Evolutionary conservation across 2,113 vertebrate species (phyloP), one percentile per base, ranked within the genome.

Genomic region (Heterotilapia buettikoferi): DNA sequence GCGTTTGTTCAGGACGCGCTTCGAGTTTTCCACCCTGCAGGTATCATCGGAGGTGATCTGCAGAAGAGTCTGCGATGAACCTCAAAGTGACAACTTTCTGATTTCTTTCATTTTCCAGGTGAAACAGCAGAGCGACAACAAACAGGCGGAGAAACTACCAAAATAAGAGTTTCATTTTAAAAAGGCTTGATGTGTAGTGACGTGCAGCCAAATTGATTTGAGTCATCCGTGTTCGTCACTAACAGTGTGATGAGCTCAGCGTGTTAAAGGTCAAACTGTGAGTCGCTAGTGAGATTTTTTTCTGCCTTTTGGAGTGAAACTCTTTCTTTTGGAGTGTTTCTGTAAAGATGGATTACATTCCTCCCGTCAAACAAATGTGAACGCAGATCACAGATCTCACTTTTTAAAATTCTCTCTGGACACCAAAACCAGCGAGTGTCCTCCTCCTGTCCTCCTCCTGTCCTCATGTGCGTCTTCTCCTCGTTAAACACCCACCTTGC

Each of bases 401-500:
- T 31, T 9, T 19, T 47, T 16, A 16, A 47, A 47, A 47, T 19
- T 66, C 63, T 38, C 18, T 36, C 5, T 36, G 57, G 63, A 43
- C 38, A 50, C 59, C 33, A 83, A 9, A 2, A 12, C 31, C 61
- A 12, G 19, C 10, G 19, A 66, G 21, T 19, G 66, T 71, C 36
- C 63, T 24, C 19, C 29, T 19, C 24, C 54, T 31, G 26, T 36
- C 16, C 57, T 19, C 57, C 16, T 63, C 29, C 31, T 36, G 31
- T 66, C 31, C 19, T 66, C 19, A 0, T 71, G 24, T 38, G 1
- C 5, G 1, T 29, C 53, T 36, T 36, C n/a, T 14, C 6, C 19
- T 14, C 13, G 5, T 81, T 78, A 33, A 91, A 89, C 84, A 8
- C 82, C 45, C 18, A 2, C 88, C 84, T 84, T 53, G 11, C 76